Percentiles rank a stretch among this genome's conserved stretches.
Conservation (phyloP, 2,888 invertebrate genomes). For the Pseudolycoriella hygida region DNA sequence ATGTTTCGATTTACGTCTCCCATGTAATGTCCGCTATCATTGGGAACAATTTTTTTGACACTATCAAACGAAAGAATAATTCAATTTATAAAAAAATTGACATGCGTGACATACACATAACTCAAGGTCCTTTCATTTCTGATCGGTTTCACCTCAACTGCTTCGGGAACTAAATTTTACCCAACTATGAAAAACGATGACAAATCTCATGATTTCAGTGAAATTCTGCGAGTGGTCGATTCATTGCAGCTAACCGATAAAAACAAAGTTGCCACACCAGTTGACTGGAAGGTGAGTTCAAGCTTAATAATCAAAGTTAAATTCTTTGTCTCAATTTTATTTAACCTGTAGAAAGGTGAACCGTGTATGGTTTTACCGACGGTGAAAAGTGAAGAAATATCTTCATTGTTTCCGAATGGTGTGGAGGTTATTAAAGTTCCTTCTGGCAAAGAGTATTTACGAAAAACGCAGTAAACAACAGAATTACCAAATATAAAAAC, state of each 20-base stretch:
- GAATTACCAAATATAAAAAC: no score
- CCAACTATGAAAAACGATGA: no score
- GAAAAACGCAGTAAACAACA: constrained; percentile 39
- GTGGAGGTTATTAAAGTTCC: constrained; percentile 53
- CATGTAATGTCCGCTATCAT: no score
- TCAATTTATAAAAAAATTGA: no score
- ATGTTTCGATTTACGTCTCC: no score
- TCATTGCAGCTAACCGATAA: constrained; percentile 77
- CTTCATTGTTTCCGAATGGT: constrained; percentile 50
- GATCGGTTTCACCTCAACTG: no score
- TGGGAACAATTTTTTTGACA: no score
- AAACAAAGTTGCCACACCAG: constrained; percentile 79
- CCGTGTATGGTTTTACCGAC: constrained; percentile 83
- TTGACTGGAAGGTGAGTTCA: constrained; percentile 66
- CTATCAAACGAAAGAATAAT: no score
- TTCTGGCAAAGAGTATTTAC: constrained; percentile 70
- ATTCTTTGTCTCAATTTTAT: constrained; percentile 1
- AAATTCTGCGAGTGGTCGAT: constrained; percentile 81
- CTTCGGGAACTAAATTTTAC: no score
- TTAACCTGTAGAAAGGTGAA: constrained; percentile 68
- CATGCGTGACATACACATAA: no score
- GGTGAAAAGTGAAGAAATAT: constrained; percentile 49
- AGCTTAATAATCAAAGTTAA: no score
- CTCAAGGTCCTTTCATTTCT: no score
- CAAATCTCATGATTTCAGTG: constrained; percentile 35